Conservation (phyloP, 2,888 invertebrate genomes). For the Philonicus albiceps region DNA sequence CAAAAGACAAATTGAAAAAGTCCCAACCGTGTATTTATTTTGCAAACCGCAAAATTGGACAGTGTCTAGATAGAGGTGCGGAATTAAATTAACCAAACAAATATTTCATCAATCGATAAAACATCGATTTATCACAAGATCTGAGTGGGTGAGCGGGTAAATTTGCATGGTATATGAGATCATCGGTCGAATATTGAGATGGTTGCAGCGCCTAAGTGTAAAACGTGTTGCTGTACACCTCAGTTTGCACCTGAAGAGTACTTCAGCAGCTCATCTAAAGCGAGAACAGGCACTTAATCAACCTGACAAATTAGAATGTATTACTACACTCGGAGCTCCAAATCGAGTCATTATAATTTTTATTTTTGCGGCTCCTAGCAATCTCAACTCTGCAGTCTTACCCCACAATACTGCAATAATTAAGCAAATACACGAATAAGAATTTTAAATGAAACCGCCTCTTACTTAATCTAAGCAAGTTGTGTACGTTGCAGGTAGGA, state of each 20-base stretch:
- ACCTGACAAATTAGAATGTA: constrained; percentile 21
- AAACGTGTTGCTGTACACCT: background rate
- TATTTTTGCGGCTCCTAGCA: background rate
- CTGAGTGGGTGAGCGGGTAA: background rate
- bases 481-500: constrained; percentile 11
- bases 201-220: background rate
- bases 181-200: constrained; percentile 20
- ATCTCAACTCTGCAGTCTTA: background rate
- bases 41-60: background rate
- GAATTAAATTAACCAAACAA: background rate
- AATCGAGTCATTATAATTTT: constrained; percentile 17
- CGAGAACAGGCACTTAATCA: background rate
- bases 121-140: background rate
- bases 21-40: background rate
- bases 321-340: constrained; percentile 1
- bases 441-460: constrained; percentile 16
- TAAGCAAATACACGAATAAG: constrained; percentile 15
- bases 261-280: background rate
- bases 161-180: constrained; percentile 15
- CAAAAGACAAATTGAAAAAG: background rate
- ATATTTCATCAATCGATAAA: constrained; percentile 1
- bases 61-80: background rate
- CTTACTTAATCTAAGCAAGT: background rate
- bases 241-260: background rate
- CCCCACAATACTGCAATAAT: constrained; percentile 3